Evolutionary conservation across 2,888 invertebrate species (phyloP).

Genomic region (Crepidodera aurea): DNA sequence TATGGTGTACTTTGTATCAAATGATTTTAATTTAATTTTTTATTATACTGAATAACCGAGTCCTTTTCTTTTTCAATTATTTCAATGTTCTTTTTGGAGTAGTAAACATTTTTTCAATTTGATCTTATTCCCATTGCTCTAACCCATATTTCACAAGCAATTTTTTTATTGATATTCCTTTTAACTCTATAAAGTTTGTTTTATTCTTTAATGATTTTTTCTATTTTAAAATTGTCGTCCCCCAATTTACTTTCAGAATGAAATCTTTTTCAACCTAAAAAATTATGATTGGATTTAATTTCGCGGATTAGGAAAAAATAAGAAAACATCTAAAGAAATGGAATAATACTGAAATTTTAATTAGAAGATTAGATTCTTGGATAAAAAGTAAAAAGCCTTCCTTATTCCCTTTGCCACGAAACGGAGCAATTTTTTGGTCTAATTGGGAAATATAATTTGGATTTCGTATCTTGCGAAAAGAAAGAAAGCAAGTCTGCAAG

Average conservation of each 20-base stretch:
- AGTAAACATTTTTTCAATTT: too few species aligned
- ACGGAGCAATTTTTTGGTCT: background rate
- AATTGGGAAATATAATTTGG: background rate
- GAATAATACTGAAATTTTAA: background rate
- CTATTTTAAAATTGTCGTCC: background rate
- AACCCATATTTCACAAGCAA: too few species aligned
- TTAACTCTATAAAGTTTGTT: too few species aligned
- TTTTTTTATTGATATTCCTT: too few species aligned
- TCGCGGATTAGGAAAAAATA: background rate
- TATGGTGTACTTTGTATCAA: too few species aligned
- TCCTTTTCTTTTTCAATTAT: too few species aligned
- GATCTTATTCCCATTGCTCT: too few species aligned
- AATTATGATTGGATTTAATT: background rate
- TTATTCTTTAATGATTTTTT: too few species aligned
- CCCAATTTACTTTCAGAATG: background rate
- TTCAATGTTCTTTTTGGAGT: too few species aligned
- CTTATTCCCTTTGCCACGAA: background rate
- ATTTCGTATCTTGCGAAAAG: background rate
- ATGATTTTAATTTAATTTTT: too few species aligned
- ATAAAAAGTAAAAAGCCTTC: background rate
- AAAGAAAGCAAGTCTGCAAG: too few species aligned
- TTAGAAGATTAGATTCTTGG: conserved; percentile 1
- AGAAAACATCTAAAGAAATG: conserved; percentile 4
- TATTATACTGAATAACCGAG: too few species aligned
- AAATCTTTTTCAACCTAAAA: background rate